A percentile compares a stretch with the other conserved stretches of the same genome.
Conservation (phyloP, 1,140 invertebrate species). For the Maniola jurtina region DNA sequence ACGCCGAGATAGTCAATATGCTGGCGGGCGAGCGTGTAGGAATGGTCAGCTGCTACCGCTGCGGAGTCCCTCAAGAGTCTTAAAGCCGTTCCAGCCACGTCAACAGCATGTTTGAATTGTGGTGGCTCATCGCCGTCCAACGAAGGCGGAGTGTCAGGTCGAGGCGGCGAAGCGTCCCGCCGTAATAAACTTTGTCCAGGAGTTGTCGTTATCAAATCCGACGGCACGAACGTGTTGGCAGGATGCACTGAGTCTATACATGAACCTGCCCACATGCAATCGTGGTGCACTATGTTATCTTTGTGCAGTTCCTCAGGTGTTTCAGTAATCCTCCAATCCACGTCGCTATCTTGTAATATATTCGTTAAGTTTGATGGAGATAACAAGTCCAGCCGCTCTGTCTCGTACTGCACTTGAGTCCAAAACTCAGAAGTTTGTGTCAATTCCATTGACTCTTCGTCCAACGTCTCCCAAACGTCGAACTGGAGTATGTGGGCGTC, state of each 20-base stretch:
- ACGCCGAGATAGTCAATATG: constrained; percentile 83
- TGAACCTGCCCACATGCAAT: constrained; percentile 76
- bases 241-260: constrained; percentile 64
- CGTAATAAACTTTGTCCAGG: constrained; percentile 63
- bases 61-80: constrained; percentile 62
- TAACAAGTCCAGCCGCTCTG: constrained; percentile 55
- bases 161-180: constrained; percentile 52
- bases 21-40: constrained; percentile 83
- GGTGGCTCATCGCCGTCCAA: constrained; percentile 70
- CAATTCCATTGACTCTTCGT: constrained; percentile 59
- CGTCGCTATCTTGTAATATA: constrained; percentile 52
- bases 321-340: constrained; percentile 59
- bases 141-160: constrained; percentile 62
- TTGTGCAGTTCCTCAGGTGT: constrained; percentile 57
- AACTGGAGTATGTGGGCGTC: constrained; percentile 58
- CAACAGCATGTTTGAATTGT: constrained; percentile 68
- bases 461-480: constrained; percentile 64
- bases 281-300: constrained; percentile 72
- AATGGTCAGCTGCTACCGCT: constrained; percentile 82
- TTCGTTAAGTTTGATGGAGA: constrained; percentile 49
- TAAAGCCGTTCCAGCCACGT: constrained; percentile 64
- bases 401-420: constrained; percentile 65
- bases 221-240: constrained; percentile 59
- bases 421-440: constrained; percentile 69
- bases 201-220: constrained; percentile 48